Percentiles rank a stretch among this genome's conserved stretches.
These are phyloP conservation scores for Dexiosoma caninum DNA, from an alignment of 2,888 invertebrate species.

Conservation along the genomic window DNA sequence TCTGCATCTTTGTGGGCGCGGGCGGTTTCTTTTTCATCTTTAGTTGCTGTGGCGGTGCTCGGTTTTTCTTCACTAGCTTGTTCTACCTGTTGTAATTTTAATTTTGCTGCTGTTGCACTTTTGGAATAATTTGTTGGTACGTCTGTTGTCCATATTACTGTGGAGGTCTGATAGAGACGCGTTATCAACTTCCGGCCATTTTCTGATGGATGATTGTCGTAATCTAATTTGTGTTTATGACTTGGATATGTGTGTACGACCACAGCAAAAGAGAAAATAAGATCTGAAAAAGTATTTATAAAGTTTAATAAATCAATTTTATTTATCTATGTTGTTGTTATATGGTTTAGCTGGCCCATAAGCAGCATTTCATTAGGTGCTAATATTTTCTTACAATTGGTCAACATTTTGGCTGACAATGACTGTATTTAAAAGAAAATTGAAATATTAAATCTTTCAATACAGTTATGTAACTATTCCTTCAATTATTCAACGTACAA, in stretches of 20 bases:
- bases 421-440: too few species aligned
- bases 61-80: not conserved
- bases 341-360: too few species aligned
- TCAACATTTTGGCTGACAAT: too few species aligned
- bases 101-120: conserved; percentile 29
- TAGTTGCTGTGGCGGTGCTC: not conserved
- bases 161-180: conserved; percentile 70
- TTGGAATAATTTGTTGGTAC: conserved; percentile 6
- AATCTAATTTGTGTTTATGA: conserved; percentile 67
- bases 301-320: too few species aligned
- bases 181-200: conserved; percentile 60
- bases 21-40: not conserved
- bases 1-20: not conserved
- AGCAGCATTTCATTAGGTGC: too few species aligned
- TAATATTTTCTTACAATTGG: too few species aligned
- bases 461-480: too few species aligned
- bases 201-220: conserved; percentile 65
- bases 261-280: conserved; percentile 62
- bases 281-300: conserved; percentile 66
- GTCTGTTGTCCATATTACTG: conserved; percentile 68
- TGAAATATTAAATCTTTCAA: too few species aligned
- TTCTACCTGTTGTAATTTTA: conserved; percentile 39
- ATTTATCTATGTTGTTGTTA: too few species aligned
- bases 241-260: conserved; percentile 73
- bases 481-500: too few species aligned